Conservation (phyloP, 2,888 invertebrate genomes). For the Autographa gamma region DNA sequence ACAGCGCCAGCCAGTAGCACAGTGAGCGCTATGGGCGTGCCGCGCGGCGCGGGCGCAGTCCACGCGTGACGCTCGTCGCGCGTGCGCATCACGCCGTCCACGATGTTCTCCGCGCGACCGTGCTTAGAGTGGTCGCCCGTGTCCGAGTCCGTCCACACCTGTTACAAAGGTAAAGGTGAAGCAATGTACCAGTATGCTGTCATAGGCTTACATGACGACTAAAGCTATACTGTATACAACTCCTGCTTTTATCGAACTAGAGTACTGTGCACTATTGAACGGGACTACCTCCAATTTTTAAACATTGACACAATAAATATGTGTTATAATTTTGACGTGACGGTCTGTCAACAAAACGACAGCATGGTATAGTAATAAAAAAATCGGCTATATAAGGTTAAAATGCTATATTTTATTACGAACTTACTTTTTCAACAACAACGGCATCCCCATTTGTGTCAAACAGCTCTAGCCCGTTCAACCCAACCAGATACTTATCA, state of each 20-base stretch:
- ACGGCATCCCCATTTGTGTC: constrained; percentile 90
- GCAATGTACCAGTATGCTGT: too few relatives aligned
- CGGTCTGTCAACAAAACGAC: too few relatives aligned
- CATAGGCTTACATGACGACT: too few relatives aligned
- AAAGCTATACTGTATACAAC: too few relatives aligned
- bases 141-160: constrained; percentile 91
- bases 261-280: too few relatives aligned
- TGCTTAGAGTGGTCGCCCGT: constrained; percentile 82
- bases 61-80: constrained; percentile 94
- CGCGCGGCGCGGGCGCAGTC: constrained; percentile 91
- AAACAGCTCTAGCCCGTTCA: constrained; percentile 94
- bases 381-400: background rate
- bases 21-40: constrained; percentile 89
- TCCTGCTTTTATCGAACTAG: too few relatives aligned
- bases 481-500: constrained; percentile 93
- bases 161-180: too few relatives aligned
- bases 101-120: constrained; percentile 90
- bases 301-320: too few relatives aligned
- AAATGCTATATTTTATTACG: background rate
- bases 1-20: constrained; percentile 88
- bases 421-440: constrained; percentile 89
- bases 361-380: too few relatives aligned
- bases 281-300: too few relatives aligned
- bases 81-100: constrained; percentile 92
- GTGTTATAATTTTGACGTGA: too few relatives aligned